Evolutionary conservation across 2,888 invertebrate genomes (phyloP).

Genomic region (Fissipunctia ypsillon): DNA sequence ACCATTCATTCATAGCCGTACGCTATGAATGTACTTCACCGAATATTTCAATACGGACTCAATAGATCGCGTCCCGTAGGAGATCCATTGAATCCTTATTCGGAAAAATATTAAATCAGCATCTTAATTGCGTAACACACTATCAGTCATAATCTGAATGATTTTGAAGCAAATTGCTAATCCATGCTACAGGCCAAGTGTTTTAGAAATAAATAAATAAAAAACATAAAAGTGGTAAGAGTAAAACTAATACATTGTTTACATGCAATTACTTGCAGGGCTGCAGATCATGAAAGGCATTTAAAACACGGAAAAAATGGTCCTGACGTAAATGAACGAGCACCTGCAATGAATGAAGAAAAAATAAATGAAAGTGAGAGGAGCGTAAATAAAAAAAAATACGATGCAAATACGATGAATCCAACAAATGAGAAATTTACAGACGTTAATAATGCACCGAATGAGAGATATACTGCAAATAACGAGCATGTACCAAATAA

Average conservation of each 20-base stretch:
- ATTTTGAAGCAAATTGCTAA: no score
- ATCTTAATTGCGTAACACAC: no score
- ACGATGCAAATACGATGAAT: neutral
- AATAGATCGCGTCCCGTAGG: no score
- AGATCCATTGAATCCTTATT: no score
- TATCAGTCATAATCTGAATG: no score
- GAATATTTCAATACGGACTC: no score
- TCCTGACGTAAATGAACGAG: neutral
- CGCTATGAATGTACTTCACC: no score
- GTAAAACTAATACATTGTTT: neutral
- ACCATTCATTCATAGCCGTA: no score
- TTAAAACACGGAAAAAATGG: neutral
- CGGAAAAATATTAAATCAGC: no score
- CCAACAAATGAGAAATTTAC: neutral
- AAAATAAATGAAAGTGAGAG: neutral
- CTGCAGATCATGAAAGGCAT: conserved; percentile 47
- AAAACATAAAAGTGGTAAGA: neutral
- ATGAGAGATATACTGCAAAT: neutral
- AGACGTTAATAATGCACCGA: neutral
- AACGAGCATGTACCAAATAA: neutral
- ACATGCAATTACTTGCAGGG: conserved; percentile 18
- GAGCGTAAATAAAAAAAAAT: neutral
- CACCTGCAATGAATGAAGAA: neutral
- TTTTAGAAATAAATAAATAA: no score
- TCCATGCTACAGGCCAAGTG: no score